Percentiles rank a stretch among this genome's conserved stretches.
These are phyloP conservation scores for Schizaphis graminum DNA, from an alignment of 2,888 invertebrate species.

Conservation along the genomic window DNA sequence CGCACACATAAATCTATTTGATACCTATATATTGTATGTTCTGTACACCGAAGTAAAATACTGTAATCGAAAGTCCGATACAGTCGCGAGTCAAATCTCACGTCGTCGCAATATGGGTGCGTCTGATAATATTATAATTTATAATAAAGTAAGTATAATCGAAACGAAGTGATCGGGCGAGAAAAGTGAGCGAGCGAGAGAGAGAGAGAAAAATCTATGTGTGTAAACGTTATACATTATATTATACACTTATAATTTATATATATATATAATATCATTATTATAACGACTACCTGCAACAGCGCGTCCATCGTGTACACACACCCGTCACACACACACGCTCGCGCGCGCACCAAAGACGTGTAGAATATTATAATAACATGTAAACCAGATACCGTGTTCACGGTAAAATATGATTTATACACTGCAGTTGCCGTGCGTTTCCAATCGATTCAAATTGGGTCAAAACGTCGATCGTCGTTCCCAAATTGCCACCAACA, in stretches of 20 bases:
- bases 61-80: constrained; percentile 9
- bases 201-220: not conserved
- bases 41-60: not conserved
- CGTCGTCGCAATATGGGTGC: not conserved
- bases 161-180: too few species aligned
- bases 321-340: not conserved
- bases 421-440: constrained; percentile 17
- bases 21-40: not conserved
- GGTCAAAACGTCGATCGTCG: constrained; percentile 20
- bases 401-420: constrained; percentile 51
- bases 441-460: constrained; percentile 49
- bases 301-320: not conserved
- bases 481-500: not conserved
- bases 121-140: not conserved
- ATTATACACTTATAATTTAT: not conserved
- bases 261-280: not conserved
- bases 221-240: not conserved
- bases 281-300: constrained; percentile 37
- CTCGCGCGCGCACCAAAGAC: not conserved
- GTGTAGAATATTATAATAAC: not conserved
- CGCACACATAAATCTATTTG: not conserved
- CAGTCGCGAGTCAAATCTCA: not conserved
- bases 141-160: not conserved
- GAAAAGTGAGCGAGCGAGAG: not conserved
- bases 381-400: constrained; percentile 47